Evolutionary conservation across 2,113 vertebrate species (phyloP).

Genomic region (Saccopteryx leptura): DNA sequence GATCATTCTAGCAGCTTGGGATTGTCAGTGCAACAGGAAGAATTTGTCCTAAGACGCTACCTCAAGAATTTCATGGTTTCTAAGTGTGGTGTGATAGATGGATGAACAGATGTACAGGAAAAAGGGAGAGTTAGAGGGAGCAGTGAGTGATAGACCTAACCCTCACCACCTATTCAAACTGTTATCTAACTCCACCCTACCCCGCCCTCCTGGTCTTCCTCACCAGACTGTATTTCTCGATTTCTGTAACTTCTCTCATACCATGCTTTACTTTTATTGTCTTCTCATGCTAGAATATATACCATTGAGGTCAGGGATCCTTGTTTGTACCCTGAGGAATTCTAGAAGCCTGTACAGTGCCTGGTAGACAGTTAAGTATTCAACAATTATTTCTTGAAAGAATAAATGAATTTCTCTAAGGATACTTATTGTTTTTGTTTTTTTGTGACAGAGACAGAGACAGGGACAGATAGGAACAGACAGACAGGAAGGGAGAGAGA

Average conservation of each 20-base stretch:
- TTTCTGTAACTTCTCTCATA: background rate
- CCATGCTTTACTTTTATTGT: background rate
- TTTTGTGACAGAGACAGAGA: too few relatives aligned
- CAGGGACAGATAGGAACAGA: too few relatives aligned
- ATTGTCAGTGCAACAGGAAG: background rate
- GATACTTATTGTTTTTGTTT: background rate
- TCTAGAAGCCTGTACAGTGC: background rate
- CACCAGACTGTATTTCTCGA: background rate
- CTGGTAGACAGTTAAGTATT: background rate
- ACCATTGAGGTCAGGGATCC: background rate
- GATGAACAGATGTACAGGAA: background rate
- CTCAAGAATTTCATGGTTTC: conserved; percentile 37
- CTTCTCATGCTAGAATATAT: background rate
- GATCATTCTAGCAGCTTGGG: conserved; percentile 48
- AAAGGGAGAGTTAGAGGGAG: background rate
- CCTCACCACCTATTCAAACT: background rate
- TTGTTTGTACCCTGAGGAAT: background rate
- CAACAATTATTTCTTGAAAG: background rate
- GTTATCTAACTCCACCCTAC: background rate
- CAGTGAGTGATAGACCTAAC: background rate
- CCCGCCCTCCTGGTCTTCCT: too few relatives aligned
- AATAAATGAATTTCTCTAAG: background rate
- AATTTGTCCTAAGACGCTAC: conserved; percentile 49
- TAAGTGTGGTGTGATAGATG: background rate
- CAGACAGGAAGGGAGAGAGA: too few relatives aligned